phyloP scores from a whole-genome alignment of 2,113 vertebrate species.

The Calyptomena viridis region DNA sequence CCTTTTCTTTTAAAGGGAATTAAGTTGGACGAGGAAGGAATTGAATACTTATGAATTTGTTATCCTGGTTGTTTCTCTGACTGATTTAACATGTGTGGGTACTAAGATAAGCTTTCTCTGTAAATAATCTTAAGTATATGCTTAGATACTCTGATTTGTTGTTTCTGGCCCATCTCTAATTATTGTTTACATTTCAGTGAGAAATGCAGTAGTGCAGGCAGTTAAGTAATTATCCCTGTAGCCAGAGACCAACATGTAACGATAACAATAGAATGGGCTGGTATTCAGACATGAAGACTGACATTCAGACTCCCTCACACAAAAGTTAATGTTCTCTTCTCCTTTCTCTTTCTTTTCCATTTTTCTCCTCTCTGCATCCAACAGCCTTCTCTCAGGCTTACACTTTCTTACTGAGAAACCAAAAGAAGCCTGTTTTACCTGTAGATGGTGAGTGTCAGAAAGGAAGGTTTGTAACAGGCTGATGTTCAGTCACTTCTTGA shows the following conservation, averaged over 20 bases:
- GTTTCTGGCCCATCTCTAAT: neutral
- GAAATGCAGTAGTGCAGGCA: neutral
- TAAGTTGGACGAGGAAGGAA: fast-evolving
- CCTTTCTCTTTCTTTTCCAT: neutral
- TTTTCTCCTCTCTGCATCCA: neutral
- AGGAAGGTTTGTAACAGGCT: neutral
- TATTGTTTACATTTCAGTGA: neutral
- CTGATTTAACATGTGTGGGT: neutral
- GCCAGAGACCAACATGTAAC: neutral
- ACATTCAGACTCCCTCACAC: neutral
- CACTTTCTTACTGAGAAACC: neutral
- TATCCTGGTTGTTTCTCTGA: neutral
- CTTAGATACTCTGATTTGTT: neutral
- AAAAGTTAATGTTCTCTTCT: neutral
- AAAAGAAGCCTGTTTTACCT: neutral
- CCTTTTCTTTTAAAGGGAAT: neutral
- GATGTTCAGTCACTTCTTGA: neutral
- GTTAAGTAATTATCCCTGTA: neutral
- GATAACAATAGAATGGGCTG: neutral
- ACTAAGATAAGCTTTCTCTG: neutral
- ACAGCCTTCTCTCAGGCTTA: neutral
- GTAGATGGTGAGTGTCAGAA: no score
- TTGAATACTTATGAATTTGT: neutral
- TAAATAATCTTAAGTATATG: neutral
- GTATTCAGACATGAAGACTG: neutral